Evolutionary conservation across 2,888 invertebrate genomes (phyloP), one percentile per base, ranked within the genome.

Genomic region (Erpobdella octoculata): DNA sequence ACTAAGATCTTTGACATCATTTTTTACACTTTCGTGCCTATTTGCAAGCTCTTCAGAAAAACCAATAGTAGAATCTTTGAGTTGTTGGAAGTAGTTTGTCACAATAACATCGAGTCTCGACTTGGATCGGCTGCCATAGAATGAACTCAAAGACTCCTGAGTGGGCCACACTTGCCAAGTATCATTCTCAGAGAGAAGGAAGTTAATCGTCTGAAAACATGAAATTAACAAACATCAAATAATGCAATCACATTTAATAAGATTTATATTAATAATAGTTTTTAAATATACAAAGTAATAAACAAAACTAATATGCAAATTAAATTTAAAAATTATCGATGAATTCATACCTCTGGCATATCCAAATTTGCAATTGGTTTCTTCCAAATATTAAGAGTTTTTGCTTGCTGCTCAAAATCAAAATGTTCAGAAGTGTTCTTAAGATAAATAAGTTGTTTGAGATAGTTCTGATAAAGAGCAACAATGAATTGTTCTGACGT

Each of bases 81-180:
- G 31, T 6, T 31, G 25, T n/a, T 33, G 31, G 31, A 62, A 62
- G 35, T 35, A 62, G 35, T 62, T 62, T 28, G 33, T n/a, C 3
- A 35, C 2, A 6, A 62, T 62, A 8, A 62, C 62, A 18, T 33
- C 33, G 31, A 62, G 15, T n/a, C 62, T 31, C n/a, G 62, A 62
- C 35, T 4, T 9, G 3, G 62, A 31, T 9, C 62, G 21, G 33
- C 33, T 33, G 31, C 35, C 62, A 31, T 8, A 62, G 62, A 62
- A 62, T n/a, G 68, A 25, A 2, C 28, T 25, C 21, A 72, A 31
- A 5, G 37, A 9, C 36, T 66, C 36, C 18, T 72, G 58, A 0
- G 61, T 25, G 6, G 72, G 68, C 72, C 72, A 72, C 8, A 72
- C 68, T 46, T 72, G 72, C 72, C 72, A 72, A 0, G 72, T 72